Evolutionary conservation across 2,888 invertebrate genomes (phyloP), one percentile per base, ranked within the genome.

Genomic region (Globia sparganii): DNA sequence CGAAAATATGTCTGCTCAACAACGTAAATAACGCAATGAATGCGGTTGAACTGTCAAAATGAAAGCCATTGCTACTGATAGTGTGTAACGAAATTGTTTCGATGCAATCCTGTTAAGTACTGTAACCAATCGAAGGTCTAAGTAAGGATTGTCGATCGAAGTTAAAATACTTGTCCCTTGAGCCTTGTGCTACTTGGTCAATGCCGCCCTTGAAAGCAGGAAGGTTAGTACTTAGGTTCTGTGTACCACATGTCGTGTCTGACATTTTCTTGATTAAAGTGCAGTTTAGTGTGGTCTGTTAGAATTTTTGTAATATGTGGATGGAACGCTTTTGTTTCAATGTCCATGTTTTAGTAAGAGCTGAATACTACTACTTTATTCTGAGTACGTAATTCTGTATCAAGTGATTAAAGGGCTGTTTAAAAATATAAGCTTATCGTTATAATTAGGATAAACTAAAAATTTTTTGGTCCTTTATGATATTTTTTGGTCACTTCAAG

Each of bases 151-250:
- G 40, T 21, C 46, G 67, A 71, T 85, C 40, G 66, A 71, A 83
- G 65, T 67, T 70, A 72, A 67, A 66, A 71, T 46, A 64, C 59
- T 40, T 13, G 61, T 77, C 86, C 83, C 86, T 66, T 37, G 86
- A 61, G 82, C 77, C 76, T 73, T 66, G 85, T 73, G 71, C 77
- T 40, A 85, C 49, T 61, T 85, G 49, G 34, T 74, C 86, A 83
- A 81, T 82, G 86, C 2, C 83, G 69, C 56, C 86, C 82, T 85
- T 77, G 61, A 13, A 70, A 77, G n/a, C 46, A 37, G 56, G 73
- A 74, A 82, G 83, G 77, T 72, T 58, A 75, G 31, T 34, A 37
- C 65, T 77, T 37, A 46, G 34, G 18, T 56, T 34, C 49, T 58
- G 34, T 64, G 62, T 34, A 65, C 15, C 40, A 69, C 72, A 53